Percentiles rank a stretch among this genome's conserved stretches.
Conservation (phyloP, 2,113 vertebrate genomes). For the Oryzias melastigma region DNA sequence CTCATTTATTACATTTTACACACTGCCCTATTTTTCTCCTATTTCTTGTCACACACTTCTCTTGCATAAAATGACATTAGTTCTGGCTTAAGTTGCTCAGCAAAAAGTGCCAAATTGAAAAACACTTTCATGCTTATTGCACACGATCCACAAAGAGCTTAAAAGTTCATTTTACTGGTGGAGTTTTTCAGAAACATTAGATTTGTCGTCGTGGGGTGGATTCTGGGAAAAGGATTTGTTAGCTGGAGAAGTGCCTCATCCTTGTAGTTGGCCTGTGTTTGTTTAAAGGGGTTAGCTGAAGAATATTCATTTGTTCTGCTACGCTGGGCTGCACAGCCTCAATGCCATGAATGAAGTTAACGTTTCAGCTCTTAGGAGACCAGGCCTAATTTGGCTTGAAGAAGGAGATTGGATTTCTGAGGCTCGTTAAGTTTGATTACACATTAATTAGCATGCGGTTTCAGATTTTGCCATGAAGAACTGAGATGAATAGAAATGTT, state of each 20-base stretch:
- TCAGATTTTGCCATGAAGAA: constrained; percentile 25
- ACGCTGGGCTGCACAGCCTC: constrained; percentile 36
- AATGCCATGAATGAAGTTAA: constrained; percentile 51
- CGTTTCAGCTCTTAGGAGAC: constrained; percentile 41
- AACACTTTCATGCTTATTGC: not conserved
- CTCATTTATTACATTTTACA: constrained; percentile 8
- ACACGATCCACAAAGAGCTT: too few relatives aligned
- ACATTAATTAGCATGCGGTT: constrained; percentile 42
- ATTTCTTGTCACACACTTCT: constrained; percentile 14
- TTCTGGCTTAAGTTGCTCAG: constrained; percentile 24
- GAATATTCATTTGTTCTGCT: constrained; percentile 66
- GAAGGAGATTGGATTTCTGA: constrained; percentile 41
- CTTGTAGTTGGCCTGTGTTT: constrained; percentile 53
- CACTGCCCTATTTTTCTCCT: constrained; percentile 26
- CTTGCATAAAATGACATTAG: constrained; percentile 29
- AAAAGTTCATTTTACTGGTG: too few relatives aligned
- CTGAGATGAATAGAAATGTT: constrained; percentile 19
- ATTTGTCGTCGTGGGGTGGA: constrained; percentile 10
- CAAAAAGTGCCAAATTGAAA: constrained; percentile 16
- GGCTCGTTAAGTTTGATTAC: constrained; percentile 51
- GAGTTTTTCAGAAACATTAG: too few relatives aligned
- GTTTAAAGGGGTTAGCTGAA: constrained; percentile 46
- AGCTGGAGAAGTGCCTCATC: constrained; percentile 33
- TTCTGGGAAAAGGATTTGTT: too few relatives aligned
- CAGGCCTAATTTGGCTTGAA: constrained; percentile 38